phyloP scores from a whole-genome alignment of 2,797 vertebrate genomes.

The Tapera naevia region DNA sequence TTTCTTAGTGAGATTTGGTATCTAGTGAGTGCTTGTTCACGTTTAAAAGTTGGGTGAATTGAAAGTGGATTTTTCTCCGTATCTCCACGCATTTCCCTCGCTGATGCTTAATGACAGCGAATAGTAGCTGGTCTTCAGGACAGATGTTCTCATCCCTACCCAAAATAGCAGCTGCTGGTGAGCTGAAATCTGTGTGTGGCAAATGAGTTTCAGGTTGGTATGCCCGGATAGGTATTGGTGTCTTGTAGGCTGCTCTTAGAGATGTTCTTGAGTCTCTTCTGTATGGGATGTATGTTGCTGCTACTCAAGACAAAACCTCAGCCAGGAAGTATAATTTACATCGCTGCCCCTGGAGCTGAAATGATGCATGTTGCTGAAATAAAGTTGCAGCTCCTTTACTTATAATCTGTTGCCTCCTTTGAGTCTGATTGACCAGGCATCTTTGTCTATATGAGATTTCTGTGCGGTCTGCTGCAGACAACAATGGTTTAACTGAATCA shows the following conservation, averaged over 20 bases:
- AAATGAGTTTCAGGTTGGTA: background rate
- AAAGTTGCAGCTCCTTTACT: background rate
- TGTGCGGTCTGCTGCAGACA: background rate
- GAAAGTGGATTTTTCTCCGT: background rate
- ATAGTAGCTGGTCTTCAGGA: background rate
- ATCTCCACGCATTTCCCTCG: background rate
- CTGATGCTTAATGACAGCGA: background rate
- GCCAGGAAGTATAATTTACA: background rate
- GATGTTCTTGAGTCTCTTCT: background rate
- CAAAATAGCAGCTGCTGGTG: background rate
- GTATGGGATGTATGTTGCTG: background rate
- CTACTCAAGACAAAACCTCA: background rate
- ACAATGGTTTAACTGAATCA: constrained; percentile 11
- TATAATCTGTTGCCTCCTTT: background rate
- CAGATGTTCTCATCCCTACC: background rate
- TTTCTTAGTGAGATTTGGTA: background rate
- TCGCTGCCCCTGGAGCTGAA: background rate
- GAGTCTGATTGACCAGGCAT: constrained; percentile 8
- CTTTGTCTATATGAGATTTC: background rate
- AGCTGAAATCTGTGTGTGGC: background rate
- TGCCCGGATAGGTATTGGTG: background rate
- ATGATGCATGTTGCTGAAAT: background rate
- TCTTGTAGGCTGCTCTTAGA: background rate
- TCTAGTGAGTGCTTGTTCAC: background rate
- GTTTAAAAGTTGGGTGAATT: background rate